Percentiles rank a stretch among this genome's conserved stretches.
Evolutionary conservation across 2,113 vertebrate genomes (phyloP).

Genomic region (Maylandia zebra): DNA sequence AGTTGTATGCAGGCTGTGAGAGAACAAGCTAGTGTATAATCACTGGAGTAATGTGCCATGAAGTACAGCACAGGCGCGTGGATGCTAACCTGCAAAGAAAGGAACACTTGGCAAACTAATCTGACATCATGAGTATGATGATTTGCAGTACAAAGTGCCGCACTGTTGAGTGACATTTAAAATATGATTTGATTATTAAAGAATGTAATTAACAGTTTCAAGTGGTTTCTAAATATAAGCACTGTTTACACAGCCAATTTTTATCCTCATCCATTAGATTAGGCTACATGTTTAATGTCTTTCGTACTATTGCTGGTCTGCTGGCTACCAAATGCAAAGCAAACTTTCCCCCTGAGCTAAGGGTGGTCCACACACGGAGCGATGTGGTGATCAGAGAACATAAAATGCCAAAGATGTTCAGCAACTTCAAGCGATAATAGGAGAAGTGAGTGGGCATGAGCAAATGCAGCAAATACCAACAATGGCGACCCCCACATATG

Average conservation of each 20-base stretch:
- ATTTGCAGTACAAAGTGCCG: neutral
- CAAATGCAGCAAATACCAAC: neutral
- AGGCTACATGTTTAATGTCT: neutral
- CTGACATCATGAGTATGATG: fast-evolving
- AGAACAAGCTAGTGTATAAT: neutral
- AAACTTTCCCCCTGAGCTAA: neutral
- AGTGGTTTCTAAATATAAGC: fast-evolving
- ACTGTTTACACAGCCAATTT: neutral
- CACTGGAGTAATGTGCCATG: neutral
- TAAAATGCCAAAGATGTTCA: neutral
- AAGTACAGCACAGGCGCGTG: neutral
- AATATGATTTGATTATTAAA: neutral
- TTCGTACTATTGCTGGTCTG: neutral
- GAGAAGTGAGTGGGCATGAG: neutral
- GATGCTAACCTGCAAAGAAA: neutral
- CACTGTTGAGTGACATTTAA: neutral
- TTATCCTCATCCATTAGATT: neutral
- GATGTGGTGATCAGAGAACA: neutral
- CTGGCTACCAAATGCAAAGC: neutral
- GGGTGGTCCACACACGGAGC: fast-evolving
- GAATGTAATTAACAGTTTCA: neutral
- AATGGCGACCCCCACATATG: neutral
- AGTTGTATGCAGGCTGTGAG: neutral
- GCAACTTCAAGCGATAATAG: neutral
- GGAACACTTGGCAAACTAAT: neutral